Conservation (phyloP, 1,140 invertebrate genomes). For the Whitmania pigra region DNA sequence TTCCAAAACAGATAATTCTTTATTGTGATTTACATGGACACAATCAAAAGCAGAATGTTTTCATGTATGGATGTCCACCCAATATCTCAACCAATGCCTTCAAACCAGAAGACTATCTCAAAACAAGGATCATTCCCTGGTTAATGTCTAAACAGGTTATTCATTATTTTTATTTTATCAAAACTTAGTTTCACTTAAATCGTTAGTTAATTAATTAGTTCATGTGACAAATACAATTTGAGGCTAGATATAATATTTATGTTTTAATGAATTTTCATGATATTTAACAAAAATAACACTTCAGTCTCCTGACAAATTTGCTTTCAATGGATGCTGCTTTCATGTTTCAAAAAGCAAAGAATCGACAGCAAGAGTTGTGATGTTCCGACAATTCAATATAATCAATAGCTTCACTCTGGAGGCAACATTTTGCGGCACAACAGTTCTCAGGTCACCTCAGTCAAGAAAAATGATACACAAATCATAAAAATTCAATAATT, state of each 20-base stretch:
- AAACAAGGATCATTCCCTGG: slow-evolving; percentile 39
- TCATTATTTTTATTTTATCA: not conserved
- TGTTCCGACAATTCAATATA: slow-evolving; percentile 40
- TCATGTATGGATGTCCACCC: slow-evolving; percentile 51
- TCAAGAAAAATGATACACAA: not conserved
- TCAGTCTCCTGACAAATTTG: slow-evolving; percentile 39
- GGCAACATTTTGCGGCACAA: slow-evolving; percentile 41
- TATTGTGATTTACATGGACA: slow-evolving; percentile 45
- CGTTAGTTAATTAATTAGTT: not conserved
- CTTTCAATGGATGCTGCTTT: slow-evolving; percentile 38
- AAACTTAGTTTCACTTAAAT: not conserved
- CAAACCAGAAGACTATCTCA: slow-evolving; percentile 30
- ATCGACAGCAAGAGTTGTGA: slow-evolving; percentile 41
- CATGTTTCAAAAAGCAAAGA: slow-evolving; percentile 40
- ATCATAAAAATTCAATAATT: not conserved
- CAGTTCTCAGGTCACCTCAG: slow-evolving; percentile 32
- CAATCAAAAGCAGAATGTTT: slow-evolving; percentile 42
- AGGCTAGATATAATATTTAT: not conserved
- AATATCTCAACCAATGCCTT: slow-evolving; percentile 1
- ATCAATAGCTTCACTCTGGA: slow-evolving; percentile 41
- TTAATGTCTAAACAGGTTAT: slow-evolving; percentile 38
- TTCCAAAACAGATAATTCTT: slow-evolving; percentile 30
- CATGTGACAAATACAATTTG: not conserved
- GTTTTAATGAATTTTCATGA: not conserved
- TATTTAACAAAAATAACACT: not conserved